These are phyloP conservation scores for Umimayanthus chanpuru DNA, from an alignment of 92 coral and sea anemone genomes.

Conservation along the genomic window DNA sequence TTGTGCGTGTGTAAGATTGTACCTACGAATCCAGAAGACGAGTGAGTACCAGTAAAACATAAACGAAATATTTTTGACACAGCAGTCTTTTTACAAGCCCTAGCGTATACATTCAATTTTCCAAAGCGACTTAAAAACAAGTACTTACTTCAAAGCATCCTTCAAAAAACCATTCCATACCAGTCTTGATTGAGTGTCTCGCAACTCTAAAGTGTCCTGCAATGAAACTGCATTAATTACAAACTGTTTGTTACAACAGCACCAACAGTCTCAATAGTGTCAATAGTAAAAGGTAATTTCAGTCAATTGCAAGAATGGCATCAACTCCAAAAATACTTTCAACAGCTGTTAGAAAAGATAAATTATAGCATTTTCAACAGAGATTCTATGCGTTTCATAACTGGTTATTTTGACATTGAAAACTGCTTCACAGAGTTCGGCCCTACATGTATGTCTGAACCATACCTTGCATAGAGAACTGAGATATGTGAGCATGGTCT, in stretches of 20 bases:
- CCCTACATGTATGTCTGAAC: background rate
- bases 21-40: background rate
- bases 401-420: too few relatives aligned
- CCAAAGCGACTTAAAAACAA: background rate
- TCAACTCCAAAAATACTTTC: background rate
- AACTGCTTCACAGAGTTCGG: background rate
- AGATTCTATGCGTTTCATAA: too few relatives aligned
- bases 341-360: too few relatives aligned
- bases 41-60: background rate
- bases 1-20: slow-evolving; percentile 23
- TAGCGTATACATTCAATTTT: too few relatives aligned
- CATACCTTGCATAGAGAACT: slow-evolving; percentile 25
- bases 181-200: slow-evolving; percentile 26
- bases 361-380: too few relatives aligned
- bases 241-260: background rate
- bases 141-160: slow-evolving; percentile 69
- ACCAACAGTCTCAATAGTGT: background rate
- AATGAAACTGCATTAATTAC: background rate
- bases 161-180: slow-evolving; percentile 72
- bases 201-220: slow-evolving; percentile 45
- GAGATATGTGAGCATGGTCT: background rate
- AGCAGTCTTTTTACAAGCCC: background rate
- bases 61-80: too few relatives aligned
- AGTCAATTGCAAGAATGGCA: background rate
- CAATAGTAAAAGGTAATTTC: background rate